Evolutionary conservation across 2,888 invertebrate species (phyloP), one percentile per base, ranked within the genome.

Genomic region (Tenthredo mesomela): DNA sequence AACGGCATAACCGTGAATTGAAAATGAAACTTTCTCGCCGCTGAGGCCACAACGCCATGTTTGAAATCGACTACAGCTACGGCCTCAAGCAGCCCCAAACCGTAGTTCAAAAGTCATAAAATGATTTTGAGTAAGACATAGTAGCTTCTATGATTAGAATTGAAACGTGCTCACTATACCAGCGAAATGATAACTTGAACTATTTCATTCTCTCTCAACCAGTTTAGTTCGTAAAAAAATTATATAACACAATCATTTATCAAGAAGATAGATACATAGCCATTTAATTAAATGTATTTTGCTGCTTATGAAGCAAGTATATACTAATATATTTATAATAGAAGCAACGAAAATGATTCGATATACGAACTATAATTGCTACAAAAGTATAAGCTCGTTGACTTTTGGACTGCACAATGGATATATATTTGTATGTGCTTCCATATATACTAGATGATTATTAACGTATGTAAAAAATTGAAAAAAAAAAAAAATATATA

Each of bases 361-460:
- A 67, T 67, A 67, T 18, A 40, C 43, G 40, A 71, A 71, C 7
- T 71, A 71, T 43, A 43, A 43, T 71, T 43, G 10, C 21, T 21
- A 37, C n/a, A 37, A 18, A 40, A 18, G 43, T n/a, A 40, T 43
- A 85, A 84, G 86, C 43, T 71, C 25, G 21, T 43, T 71, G 71
- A 71, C 37, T 71, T 71, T 71, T 71, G 71, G 71, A 71, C 71
- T 71, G 71, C 71, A 71, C 71, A 71, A 71, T 71, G 71, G 85
- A 87, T 83, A 85, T 88, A 88, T 61, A 21, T 25, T 89, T 89
- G 89, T 89, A 89, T 90, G 91, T 90, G 91, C 91, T 91, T 91
- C 91, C 91, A 90, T 89, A 87, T 89, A 87, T 70, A 70, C 70
- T 70, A 70, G 54, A 54, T 54, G 54, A 54, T 90, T 87, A 88